A percentile compares a stretch with the other conserved stretches of the same genome.
phyloP scores from a whole-genome alignment of 2,888 invertebrate species.

The Mythimna albipuncta region DNA sequence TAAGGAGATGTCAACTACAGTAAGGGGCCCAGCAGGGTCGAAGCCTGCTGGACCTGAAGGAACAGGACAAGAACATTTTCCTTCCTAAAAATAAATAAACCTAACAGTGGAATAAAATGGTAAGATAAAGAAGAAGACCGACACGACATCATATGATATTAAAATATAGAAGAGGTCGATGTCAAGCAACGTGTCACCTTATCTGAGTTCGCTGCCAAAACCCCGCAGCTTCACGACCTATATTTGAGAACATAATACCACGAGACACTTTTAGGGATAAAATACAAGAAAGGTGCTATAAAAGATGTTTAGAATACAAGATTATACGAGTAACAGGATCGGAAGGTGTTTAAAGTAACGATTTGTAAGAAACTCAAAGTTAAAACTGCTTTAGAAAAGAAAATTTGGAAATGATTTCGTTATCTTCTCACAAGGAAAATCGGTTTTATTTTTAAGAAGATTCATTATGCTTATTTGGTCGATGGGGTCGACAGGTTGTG shows the following conservation, averaged over 20 bases:
- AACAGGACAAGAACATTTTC: too few relatives aligned
- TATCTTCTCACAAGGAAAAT: neutral
- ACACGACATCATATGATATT: conserved; percentile 25
- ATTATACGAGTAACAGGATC: neutral
- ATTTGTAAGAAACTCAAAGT: neutral
- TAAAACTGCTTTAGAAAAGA: neutral
- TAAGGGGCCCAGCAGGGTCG: too few relatives aligned
- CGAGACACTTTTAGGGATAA: conserved; percentile 35
- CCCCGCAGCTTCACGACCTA: conserved; percentile 44
- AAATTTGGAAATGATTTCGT: conserved; percentile 3
- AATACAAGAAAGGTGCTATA: conserved; percentile 16
- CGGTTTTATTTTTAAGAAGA: too few relatives aligned
- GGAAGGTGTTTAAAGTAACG: neutral
- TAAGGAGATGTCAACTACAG: too few relatives aligned
- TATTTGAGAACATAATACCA: conserved; percentile 42
- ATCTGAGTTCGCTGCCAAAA: conserved; percentile 47
- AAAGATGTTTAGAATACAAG: neutral
- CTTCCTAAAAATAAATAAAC: too few relatives aligned
- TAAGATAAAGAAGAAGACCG: conserved; percentile 14
- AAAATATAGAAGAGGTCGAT: conserved; percentile 49
- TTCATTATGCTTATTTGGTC: too few relatives aligned
- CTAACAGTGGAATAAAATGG: conserved; percentile 2
- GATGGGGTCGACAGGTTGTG: too few relatives aligned
- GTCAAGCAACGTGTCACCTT: conserved; percentile 46
- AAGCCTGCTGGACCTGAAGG: too few relatives aligned